Conservation (phyloP, 2,797 vertebrate species). For the Coluber constrictor region DNA sequence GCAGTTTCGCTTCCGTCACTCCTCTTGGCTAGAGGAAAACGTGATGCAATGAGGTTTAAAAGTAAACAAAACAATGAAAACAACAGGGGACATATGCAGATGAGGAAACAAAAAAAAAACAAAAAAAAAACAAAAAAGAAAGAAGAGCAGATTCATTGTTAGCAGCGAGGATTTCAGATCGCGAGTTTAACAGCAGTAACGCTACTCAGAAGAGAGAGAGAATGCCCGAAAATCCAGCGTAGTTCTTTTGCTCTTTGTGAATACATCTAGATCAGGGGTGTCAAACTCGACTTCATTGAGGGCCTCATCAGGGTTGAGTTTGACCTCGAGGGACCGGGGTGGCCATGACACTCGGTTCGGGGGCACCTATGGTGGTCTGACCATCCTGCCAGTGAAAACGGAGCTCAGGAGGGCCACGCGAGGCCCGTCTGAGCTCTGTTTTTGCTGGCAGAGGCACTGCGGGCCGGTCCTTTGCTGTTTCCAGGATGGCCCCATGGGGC, state of each 20-base stretch:
- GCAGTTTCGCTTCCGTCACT: conserved; percentile 70
- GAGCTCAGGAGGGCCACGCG: too few species aligned
- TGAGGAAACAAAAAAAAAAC: conserved; percentile 30
- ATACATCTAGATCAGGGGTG: conserved; percentile 8
- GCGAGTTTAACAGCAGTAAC: conserved; percentile 44
- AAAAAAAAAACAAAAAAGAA: conserved; percentile 38
- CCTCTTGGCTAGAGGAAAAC: conserved; percentile 70
- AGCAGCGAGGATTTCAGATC: conserved; percentile 52
- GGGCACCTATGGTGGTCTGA: too few species aligned
- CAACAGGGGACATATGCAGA: conserved; percentile 38
- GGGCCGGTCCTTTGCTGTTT: too few species aligned
- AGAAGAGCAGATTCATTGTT: conserved; percentile 61
- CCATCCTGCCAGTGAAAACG: too few species aligned
- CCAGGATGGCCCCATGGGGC: too few species aligned
- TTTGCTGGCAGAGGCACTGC: too few species aligned
- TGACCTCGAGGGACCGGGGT: accelerated
- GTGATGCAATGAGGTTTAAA: conserved; percentile 63
- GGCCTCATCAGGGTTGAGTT: too few species aligned
- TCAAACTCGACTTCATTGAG: too few species aligned
- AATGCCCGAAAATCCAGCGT: conserved; percentile 59
- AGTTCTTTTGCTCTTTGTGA: conserved; percentile 50
- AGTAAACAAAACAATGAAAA: conserved; percentile 41
- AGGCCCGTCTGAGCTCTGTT: too few species aligned
- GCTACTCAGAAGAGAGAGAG: conserved; percentile 54
- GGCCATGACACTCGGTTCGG: too few species aligned